Evolutionary conservation across 2,113 vertebrate genomes (phyloP).

Genomic region (Corythoichthys haematopterus): DNA sequence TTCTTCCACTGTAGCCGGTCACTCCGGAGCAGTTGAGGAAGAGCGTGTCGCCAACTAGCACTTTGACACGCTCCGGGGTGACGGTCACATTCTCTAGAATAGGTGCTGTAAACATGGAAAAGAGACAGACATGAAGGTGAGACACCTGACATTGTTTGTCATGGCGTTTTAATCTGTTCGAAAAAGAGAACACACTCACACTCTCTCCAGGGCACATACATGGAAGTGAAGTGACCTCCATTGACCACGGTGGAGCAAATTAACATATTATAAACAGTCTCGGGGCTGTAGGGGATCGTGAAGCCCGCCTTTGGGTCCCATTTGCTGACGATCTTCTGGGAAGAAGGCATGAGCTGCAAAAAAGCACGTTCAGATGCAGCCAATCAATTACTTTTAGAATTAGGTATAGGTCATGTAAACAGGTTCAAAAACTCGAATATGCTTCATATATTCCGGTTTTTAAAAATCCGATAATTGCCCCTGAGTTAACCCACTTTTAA

Average conservation of each 20-base stretch:
- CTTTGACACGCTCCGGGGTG: conserved; percentile 36
- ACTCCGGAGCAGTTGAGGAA: conserved; percentile 73
- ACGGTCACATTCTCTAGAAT: conserved; percentile 53
- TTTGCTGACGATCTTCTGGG: not conserved
- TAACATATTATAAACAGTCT: conserved; percentile 46
- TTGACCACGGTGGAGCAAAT: conserved; percentile 62
- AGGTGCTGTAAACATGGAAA: conserved; percentile 30
- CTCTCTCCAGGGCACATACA: conserved; percentile 60
- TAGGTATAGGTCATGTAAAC: too few relatives aligned
- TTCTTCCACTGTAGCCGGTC: conserved; percentile 70
- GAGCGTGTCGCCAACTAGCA: conserved; percentile 77
- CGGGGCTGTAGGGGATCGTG: conserved; percentile 57
- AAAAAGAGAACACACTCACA: conserved; percentile 68
- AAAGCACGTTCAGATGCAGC: not conserved
- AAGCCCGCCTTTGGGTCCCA: conserved; percentile 85
- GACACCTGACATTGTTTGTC: not conserved
- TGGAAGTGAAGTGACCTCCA: conserved; percentile 36
- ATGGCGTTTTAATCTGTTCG: not conserved
- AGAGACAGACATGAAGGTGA: not conserved
- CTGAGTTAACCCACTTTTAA: too few relatives aligned
- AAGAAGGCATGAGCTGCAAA: conserved; percentile 5
- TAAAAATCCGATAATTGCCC: too few relatives aligned
- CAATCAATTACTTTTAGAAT: too few relatives aligned
- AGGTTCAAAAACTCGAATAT: too few relatives aligned
- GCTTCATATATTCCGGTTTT: too few relatives aligned